Percentiles rank a stretch among this genome's conserved stretches.
These are phyloP conservation scores for Ctenosaura bakeri DNA, from an alignment of 2,797 vertebrate species.

Conservation along the genomic window DNA sequence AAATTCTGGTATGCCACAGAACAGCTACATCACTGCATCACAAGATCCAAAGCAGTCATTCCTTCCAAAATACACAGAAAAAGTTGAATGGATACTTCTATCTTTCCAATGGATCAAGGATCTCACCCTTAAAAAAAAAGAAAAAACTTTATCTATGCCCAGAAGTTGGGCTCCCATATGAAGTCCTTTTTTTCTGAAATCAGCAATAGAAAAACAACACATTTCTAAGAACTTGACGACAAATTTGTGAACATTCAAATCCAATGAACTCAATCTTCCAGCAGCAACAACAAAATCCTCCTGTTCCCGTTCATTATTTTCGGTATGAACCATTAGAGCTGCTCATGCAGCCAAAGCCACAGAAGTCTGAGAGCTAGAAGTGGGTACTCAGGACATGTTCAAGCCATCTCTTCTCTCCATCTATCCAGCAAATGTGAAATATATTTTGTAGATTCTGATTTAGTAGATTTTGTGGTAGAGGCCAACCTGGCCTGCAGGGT, in stretches of 20 bases:
- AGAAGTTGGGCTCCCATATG: not conserved
- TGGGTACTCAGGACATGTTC: not conserved
- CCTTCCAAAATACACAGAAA: not conserved
- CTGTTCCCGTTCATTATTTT: not conserved
- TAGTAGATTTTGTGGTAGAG: too few relatives aligned
- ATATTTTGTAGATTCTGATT: slow-evolving; percentile 6
- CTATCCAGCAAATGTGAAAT: not conserved
- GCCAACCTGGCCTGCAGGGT: not conserved
- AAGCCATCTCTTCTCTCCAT: not conserved
- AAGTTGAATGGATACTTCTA: not conserved
- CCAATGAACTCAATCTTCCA: not conserved
- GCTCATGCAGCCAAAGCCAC: not conserved
- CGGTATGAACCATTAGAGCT: not conserved
- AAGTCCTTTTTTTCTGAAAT: not conserved
- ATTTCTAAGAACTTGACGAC: not conserved
- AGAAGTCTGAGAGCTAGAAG: not conserved
- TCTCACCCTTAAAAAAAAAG: not conserved
- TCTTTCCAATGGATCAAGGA: not conserved
- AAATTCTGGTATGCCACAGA: not conserved
- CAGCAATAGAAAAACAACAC: not conserved
- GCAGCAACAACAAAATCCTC: not conserved
- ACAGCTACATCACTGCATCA: not conserved
- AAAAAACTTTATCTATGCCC: not conserved
- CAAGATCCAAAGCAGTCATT: not conserved
- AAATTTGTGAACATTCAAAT: not conserved